A percentile compares a stretch with the other conserved stretches of the same genome.
These are phyloP conservation scores for Pseudochirops corinnae DNA, from an alignment of 2,797 vertebrate species.

Conservation along the genomic window DNA sequence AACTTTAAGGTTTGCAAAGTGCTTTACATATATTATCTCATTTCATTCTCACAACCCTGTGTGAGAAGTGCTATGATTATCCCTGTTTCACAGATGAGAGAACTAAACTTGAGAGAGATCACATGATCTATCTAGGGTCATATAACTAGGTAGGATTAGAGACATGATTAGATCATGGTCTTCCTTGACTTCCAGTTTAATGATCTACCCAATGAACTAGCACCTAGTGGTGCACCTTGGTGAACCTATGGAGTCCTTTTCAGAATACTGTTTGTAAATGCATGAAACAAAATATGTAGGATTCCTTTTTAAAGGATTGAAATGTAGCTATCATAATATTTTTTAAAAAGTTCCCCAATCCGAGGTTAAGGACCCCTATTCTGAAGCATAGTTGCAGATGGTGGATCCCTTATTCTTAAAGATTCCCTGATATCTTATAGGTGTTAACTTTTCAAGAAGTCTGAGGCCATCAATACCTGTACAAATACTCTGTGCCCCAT, in stretches of 20 bases:
- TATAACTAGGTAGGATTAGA: not conserved
- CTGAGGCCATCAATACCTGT: not conserved
- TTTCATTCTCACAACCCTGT: not conserved
- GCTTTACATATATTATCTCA: not conserved
- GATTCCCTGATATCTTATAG: constrained; percentile 20
- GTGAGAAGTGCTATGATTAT: not conserved
- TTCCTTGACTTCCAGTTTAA: not conserved
- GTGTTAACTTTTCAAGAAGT: constrained; percentile 8
- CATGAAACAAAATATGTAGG: not conserved
- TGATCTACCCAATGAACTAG: not conserved
- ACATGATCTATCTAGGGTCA: not conserved
- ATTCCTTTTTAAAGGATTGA: not conserved
- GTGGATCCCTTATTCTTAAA: not conserved
- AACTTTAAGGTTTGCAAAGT: not conserved
- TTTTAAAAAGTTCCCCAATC: not conserved
- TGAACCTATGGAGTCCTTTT: not conserved
- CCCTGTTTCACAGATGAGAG: not conserved
- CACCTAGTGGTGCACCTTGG: not conserved
- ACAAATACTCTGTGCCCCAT: constrained; percentile 50
- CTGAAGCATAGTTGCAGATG: not conserved
- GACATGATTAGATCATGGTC: not conserved
- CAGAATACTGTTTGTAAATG: not conserved
- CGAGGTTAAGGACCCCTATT: not conserved
- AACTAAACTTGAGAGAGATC: not conserved
- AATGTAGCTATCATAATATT: not conserved